Evolutionary conservation across 2,888 invertebrate genomes (phyloP), one percentile per base, ranked within the genome.

Genomic region (Sabellastarte sp.): DNA sequence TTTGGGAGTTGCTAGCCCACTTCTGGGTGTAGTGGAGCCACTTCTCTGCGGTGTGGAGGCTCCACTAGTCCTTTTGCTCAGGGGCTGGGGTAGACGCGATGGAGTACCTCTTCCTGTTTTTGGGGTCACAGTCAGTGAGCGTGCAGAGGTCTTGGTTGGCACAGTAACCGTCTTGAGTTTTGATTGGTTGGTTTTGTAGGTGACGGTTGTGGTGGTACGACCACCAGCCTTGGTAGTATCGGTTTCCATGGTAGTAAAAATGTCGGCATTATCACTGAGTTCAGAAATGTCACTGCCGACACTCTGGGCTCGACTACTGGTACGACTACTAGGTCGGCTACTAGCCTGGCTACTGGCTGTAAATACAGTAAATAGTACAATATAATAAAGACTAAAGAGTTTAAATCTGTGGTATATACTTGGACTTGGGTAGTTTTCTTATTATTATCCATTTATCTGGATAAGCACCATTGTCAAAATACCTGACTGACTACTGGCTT

Each of bases 241-340:
- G 33, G 75, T 74, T 63, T 79, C 78, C 58, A 80, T 72, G n/a
- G 79, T 78, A n/a, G 80, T 80, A 69, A 70, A 80, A 28, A 80
- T 74, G 62, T 81, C 80, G 20, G 79, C 77, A 67, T 78, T 76
- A 33, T 65, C 61, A 76, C 78, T 52, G 69, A 67, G 29, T 73
- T 78, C 83, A 93, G 94, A 94, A 67, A 93, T 88, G 79, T 93
- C 94, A 56, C 95, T 95, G 72, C 95, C 93, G 75, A 95, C 89
- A 73, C 95, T 95, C 29, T 94, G 92, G 70, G 95, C 95, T 84
- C 95, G 93, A 70, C 85, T 85, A 68, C 66, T 63, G 24, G 60
- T 30, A 24, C 60, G 62, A 68, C 71, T 70, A 24, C 68, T 93
- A 51, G 73, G 77, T 74, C 94, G 88, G 72, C 93, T 93, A 33